Base-by-base conservation (phyloP, 1,140 invertebrate genomes). In the Monomorium pharaonis region DNA sequence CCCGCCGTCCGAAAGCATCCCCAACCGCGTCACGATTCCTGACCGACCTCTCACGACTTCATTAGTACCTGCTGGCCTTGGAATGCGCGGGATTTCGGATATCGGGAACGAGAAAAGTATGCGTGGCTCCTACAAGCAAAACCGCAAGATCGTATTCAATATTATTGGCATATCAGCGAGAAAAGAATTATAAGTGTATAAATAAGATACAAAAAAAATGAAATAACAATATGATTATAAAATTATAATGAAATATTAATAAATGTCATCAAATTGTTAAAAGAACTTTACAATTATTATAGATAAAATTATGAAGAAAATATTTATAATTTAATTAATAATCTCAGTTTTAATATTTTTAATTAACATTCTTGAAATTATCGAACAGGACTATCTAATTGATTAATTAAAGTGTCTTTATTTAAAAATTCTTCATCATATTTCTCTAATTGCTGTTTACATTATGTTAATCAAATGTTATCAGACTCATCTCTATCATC, bases 1-100 rank as follows among this genome's bases (percentile, higher is more conserved):
- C 47, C 58, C 6, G 54, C 56, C n/a, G 62, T 58, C 47, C 37
- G 58, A 60, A 63, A 63, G 56, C 80, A 44, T 80, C 80, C 89
- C 84, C 88, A 75, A 87, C 88, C 88, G 70, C 65, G 65, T 83
- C 69, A 83, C 63, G 18, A 77, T 78, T 83, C 85, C 86, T 51
- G 80, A 69, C 67, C 78, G 80, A 72, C 88, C 84, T 83, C 88
- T 89, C 86, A 92, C 91, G 87, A 91, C 91, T 92, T 92, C 91
- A 92, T 92, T 92, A 92, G 76, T 90, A 90, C 88, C 90, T 86
- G 84, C 88, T 88, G 85, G 78, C 88, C 88, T 86, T 90, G 91
- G 89, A 91, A 92, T 92, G 91, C 86, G 33, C 54, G 62, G 62
- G 62, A 83, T 83, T 83, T 83, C 14, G 51, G 56, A 51, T 77